A percentile compares a stretch with the other conserved stretches of the same genome.
Evolutionary conservation across 2,113 vertebrate genomes (phyloP).

Genomic region (Paramisgurnus dabryanus): DNA sequence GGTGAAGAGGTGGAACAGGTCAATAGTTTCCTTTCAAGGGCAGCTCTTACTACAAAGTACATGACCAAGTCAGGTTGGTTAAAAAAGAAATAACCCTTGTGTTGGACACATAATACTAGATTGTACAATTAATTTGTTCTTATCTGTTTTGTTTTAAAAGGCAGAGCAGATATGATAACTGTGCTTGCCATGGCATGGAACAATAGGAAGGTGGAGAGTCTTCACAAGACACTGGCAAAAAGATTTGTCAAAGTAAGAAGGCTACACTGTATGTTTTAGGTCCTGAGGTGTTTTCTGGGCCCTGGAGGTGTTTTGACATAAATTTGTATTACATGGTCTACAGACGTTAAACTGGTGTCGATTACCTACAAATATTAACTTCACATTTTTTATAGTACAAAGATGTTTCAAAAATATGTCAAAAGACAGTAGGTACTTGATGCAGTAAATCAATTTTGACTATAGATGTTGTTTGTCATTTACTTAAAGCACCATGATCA

Average conservation of each 20-base stretch:
- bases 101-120: not conserved
- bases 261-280: not conserved
- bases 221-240: constrained; percentile 21
- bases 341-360: no score
- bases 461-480: no score
- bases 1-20: constrained; percentile 11
- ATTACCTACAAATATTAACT: no score
- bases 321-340: no score
- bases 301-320: not conserved
- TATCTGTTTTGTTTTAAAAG: constrained; percentile 12
- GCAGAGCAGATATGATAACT: constrained; percentile 21
- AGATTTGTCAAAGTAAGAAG: constrained; percentile 34
- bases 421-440: no score
- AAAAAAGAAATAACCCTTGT: not conserved
- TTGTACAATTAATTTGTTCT: not conserved
- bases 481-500: no score
- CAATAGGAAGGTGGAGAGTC: constrained; percentile 20
- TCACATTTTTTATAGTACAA: no score
- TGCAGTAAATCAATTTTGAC: no score
- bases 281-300: not conserved
- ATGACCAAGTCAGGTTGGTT: constrained; percentile 39
- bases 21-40: constrained; percentile 15
- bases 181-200: constrained; percentile 1
- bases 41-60: constrained; percentile 35
- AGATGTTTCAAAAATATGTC: no score